Evolutionary conservation across 1,140 invertebrate genomes (phyloP), one percentile per base, ranked within the genome.

Genomic region (Papilio dardanus): DNA sequence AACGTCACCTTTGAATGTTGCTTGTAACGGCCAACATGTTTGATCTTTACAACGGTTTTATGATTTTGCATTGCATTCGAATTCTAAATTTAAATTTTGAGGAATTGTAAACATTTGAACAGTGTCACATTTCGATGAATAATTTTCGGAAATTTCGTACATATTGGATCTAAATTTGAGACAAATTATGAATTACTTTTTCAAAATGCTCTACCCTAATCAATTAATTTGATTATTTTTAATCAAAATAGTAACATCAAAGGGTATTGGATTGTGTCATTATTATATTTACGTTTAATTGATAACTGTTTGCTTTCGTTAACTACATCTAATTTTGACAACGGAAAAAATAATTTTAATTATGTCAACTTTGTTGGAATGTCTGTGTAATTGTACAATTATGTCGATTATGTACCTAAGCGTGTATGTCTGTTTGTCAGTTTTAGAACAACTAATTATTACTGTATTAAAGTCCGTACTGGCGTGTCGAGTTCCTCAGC

Each of bases 381-480:
- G 46, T 73, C 30, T 50, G 12, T 75, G 19, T 75, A 35, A 31
- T 33, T 80, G 21, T 28, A 28, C 10, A 30, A 24, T 58, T 58
- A 14, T 28, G 54, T 58, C 3, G 24, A 12, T 58, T n/a, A 16
- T 65, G 10, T 58, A 2, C 74, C 68, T 71, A 40, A 82, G 54
- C 77, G 30, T 81, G 54, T 82, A 65, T 66, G 50, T 80, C 19
- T 71, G 40, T 79, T 79, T 83, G 58, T 80, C 73, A 46, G 42
- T 77, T 84, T 87, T 86, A 81, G 86, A 91, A 92, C 85, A 91
- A 91, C 88, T 88, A 89, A 81, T 92, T 92, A 92, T 93, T 93
- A 93, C 91, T 92, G 83, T 82, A 92, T 93, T 92, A 92, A 96
- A 95, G 96, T 95, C 95, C 95, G 94, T 95, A 96, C 95, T 96